phyloP scores from a whole-genome alignment of 2,113 vertebrate genomes.

The Brachyhypopomus occidentalis region DNA sequence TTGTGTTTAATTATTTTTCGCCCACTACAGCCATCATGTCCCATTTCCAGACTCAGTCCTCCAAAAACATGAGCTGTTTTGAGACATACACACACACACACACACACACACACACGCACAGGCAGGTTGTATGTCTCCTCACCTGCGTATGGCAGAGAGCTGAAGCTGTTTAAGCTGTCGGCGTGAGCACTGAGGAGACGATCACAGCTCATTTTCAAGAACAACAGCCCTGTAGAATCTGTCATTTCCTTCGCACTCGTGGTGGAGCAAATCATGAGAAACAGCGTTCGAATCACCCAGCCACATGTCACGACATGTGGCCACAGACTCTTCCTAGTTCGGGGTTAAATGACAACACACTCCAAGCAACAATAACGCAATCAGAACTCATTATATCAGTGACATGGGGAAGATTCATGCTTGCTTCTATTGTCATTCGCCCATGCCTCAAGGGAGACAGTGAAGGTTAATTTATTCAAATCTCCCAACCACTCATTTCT shows the following conservation, averaged over 20 bases:
- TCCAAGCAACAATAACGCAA: conserved; percentile 59
- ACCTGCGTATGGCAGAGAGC: conserved; percentile 7
- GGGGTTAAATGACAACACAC: conserved; percentile 49
- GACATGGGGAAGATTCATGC: conserved; percentile 63
- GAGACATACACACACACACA: background rate
- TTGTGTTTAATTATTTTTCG: no score
- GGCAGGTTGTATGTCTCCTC: background rate
- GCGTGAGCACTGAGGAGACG: background rate
- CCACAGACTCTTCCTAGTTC: conserved; percentile 27
- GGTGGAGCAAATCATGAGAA: background rate
- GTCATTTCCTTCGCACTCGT: conserved; percentile 7
- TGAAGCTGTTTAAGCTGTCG: background rate
- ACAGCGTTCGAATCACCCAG: conserved; percentile 20
- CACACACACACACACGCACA: background rate
- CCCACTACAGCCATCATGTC: background rate
- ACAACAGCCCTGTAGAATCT: conserved; percentile 18
- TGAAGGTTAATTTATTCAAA: conserved; percentile 82
- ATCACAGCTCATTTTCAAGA: conserved; percentile 8
- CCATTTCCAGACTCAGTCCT: background rate
- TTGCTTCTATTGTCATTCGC: conserved; percentile 60
- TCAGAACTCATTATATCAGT: conserved; percentile 67
- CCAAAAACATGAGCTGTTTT: background rate
- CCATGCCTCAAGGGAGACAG: conserved; percentile 59
- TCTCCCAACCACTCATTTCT: conserved; percentile 73
- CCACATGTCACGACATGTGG: background rate